Base-by-base conservation (phyloP, 1,140 invertebrate genomes). In the Pachypeltis micranthus region DNA sequence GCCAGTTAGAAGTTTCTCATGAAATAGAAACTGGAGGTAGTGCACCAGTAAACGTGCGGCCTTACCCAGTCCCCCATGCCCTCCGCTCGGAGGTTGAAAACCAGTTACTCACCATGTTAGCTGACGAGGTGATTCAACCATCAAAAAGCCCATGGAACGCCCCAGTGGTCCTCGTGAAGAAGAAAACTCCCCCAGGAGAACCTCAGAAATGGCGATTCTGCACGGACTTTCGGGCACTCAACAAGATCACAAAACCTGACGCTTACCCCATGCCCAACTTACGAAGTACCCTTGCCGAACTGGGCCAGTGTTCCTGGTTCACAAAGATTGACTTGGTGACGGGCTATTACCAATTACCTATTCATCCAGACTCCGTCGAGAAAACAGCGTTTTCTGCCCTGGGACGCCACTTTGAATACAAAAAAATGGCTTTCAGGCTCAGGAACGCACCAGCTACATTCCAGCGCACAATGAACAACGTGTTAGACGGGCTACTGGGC, bases 291-390 rank as follows among this genome's bases (percentile, higher is more conserved):
- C 47, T 54, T 7, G 7, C 14, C 7, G 4, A 10, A 4, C 21
- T 54, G 47, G 47, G 47, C 4, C 4, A 21, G 2, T 66, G 69
- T 7, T 67, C 70, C 56, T 77, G 72, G 63, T 80, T 81, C 63
- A 70, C 70, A 0, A 72, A 72, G 0, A 59, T 82, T 19, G 79
- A 82, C 69, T 62, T 79, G 16, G 70, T 67, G 2, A 72, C 68
- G 28, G 81, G 80, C 2, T 82, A 77, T 70, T 77, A 74, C 68
- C 79, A 83, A 67, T 72, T 82, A 14, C 64, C 68, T 12, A 67
- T 81, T 14, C 64, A 73, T 26, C 44, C 66, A 69, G 58, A 72
- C 12, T 72, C 74, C 64, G 67, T 59, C 19, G 66, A 72, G 4
- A 81, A 80, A 67, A 79, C 79, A 0, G 75, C 76, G 0, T 79